A percentile compares a stretch with the other conserved stretches of the same genome.
Evolutionary conservation across 2,888 invertebrate species (phyloP).

Genomic region (Clusia tigrina): DNA sequence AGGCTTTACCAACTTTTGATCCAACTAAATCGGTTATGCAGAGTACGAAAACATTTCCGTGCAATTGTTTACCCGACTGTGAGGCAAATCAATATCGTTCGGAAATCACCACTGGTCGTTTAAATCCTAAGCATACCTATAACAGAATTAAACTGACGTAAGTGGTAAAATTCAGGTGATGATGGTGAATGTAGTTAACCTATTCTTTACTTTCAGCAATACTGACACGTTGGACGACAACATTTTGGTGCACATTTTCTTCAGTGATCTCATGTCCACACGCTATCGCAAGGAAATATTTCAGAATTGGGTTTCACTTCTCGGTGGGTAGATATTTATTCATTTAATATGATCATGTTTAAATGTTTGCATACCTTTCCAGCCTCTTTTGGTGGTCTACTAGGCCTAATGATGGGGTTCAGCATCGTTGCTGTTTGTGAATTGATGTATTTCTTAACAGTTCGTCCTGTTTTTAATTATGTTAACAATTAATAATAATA

Average conservation of each 20-base stretch:
- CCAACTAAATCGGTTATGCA: conserved; percentile 44
- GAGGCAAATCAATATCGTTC: conserved; percentile 70
- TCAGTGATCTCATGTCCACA: conserved; percentile 74
- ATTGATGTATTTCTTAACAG: conserved; percentile 70
- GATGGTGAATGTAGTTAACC: too few species aligned
- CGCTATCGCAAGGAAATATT: conserved; percentile 73
- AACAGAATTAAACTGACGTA: too few species aligned
- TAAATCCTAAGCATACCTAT: conserved; percentile 65
- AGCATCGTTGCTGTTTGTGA: conserved; percentile 75
- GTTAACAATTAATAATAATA: conserved; percentile 40
- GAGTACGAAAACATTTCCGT: conserved; percentile 51
- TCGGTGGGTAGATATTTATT: conserved; percentile 73
- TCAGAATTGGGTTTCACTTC: conserved; percentile 75
- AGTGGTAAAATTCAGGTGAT: too few species aligned
- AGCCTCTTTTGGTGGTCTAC: conserved; percentile 77
- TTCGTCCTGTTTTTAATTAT: conserved; percentile 66
- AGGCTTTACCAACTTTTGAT: conserved; percentile 64
- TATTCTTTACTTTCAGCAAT: conserved; percentile 66
- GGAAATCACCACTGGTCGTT: conserved; percentile 71
- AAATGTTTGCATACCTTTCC: conserved; percentile 49
- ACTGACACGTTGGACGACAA: conserved; percentile 66
- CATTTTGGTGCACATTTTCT: conserved; percentile 74
- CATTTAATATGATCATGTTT: too few species aligned
- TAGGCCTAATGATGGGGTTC: conserved; percentile 76
- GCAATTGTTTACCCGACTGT: conserved; percentile 72